Evolutionary conservation across 2,113 vertebrate genomes (phyloP).

Genomic region (Zosterops japonicus): DNA sequence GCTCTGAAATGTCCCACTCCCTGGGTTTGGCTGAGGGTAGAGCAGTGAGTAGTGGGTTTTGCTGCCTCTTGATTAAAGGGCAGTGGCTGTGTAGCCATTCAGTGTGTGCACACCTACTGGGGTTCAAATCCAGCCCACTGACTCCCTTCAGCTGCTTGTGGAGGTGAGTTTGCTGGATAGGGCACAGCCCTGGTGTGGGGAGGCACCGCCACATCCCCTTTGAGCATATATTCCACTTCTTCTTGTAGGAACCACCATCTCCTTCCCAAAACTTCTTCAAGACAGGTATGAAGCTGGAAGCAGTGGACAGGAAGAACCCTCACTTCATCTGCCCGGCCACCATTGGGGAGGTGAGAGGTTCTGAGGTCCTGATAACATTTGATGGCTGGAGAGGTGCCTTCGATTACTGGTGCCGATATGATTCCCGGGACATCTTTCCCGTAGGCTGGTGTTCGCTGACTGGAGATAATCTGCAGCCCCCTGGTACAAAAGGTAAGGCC

Average conservation of each 20-base stretch:
- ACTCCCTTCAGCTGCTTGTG: not conserved
- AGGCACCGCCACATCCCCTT: not conserved
- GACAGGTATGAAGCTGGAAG: slow-evolving; percentile 98
- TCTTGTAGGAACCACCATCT: slow-evolving; percentile 89
- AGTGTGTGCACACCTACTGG: not conserved
- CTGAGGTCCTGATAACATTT: slow-evolving; percentile 97
- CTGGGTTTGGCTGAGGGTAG: not conserved
- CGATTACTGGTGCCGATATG: slow-evolving; percentile 99
- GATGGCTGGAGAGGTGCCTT: slow-evolving; percentile 98
- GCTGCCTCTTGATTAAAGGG: not conserved
- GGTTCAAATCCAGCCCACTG: not conserved
- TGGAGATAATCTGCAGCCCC: slow-evolving; percentile 98
- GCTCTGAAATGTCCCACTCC: not conserved
- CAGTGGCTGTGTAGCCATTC: not conserved
- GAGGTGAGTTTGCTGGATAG: not conserved
- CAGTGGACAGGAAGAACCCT: slow-evolving; percentile 98
- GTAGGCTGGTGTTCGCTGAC: slow-evolving; percentile 97
- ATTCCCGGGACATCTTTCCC: slow-evolving; percentile 98
- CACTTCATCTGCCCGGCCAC: slow-evolving; percentile 99
- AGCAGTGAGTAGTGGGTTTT: not conserved
- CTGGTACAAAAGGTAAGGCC: slow-evolving; percentile 93
- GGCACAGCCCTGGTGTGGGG: not conserved
- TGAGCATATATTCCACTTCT: slow-evolving; percentile 29
- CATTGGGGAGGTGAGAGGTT: slow-evolving; percentile 95
- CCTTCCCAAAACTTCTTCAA: slow-evolving; percentile 97